A percentile compares a stretch with the other conserved stretches of the same genome.
These are phyloP conservation scores for Labeo rohita DNA, from an alignment of 2,113 vertebrate genomes.

Conservation along the genomic window DNA sequence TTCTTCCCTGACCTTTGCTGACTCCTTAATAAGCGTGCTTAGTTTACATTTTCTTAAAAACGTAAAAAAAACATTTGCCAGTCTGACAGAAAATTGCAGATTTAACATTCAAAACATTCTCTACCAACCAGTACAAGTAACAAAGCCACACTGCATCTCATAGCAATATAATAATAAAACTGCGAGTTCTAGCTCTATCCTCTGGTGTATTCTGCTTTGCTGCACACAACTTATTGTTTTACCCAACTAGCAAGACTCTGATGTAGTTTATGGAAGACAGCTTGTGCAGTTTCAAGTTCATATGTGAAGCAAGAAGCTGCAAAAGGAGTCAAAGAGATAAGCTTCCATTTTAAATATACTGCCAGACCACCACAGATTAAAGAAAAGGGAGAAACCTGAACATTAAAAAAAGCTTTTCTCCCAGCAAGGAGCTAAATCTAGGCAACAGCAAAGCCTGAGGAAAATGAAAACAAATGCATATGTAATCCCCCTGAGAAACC, in stretches of 20 bases:
- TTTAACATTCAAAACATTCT: conserved; percentile 13
- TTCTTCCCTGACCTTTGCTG: neutral
- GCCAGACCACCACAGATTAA: conserved; percentile 67
- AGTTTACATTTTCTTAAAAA: neutral
- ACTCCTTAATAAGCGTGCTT: neutral
- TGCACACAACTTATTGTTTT: conserved; percentile 55
- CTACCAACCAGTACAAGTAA: conserved; percentile 40
- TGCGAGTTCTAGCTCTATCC: conserved; percentile 46
- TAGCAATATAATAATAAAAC: conserved; percentile 46
- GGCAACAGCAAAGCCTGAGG: conserved; percentile 62
- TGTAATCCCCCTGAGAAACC: conserved; percentile 68
- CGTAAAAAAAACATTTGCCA: neutral
- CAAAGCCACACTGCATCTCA: conserved; percentile 39
- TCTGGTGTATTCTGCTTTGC: conserved; percentile 36
- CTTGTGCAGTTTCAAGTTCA: conserved; percentile 61
- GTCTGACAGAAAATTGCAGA: conserved; percentile 8
- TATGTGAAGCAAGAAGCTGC: conserved; percentile 56
- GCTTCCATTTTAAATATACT: conserved; percentile 63
- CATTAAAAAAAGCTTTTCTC: conserved; percentile 61
- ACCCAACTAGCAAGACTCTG: conserved; percentile 54
- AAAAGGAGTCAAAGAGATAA: conserved; percentile 64
- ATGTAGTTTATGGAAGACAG: conserved; percentile 54
- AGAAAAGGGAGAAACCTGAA: conserved; percentile 51
- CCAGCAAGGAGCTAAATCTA: conserved; percentile 61
- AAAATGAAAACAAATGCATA: conserved; percentile 73